Evolutionary conservation across 64 coral and sea anemone genomes (phyloP), one percentile per base, ranked within the genome.

Genomic region (Montipora cactus): DNA sequence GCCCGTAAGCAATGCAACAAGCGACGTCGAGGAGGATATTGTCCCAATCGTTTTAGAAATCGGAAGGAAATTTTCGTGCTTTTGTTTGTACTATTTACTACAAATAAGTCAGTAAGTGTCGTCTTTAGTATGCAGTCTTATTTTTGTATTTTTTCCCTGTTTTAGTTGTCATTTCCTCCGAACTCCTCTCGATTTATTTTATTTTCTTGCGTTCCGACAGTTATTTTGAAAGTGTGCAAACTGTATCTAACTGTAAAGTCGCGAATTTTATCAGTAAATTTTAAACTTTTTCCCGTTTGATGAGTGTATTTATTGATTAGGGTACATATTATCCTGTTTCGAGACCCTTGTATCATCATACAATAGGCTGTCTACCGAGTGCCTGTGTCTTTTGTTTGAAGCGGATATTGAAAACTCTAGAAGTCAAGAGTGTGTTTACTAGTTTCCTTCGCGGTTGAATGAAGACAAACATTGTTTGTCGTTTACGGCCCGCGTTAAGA

Each of bases 401-500:
- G 59, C 69, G 82, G 82, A 86, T 86, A 86, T 86, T 86, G 46
- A 50, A 86, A 86, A 71, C 15, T 59, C 71, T 64, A 86, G 44
- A 86, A 71, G 8, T 77, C 45, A 90, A 67, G 80, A 90, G 82
- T 95, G 79, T 95, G 69, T 90, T 85, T 70, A 44, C 20, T 85
- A 79, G 45, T 57, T 84, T 8, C 70, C 49, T 67, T 47, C 10
- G 25, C 72, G 59, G 44, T 49, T 13, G 19, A 59, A 15, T 78
- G 16, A 79, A 58, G 87, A 90, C 48, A 95, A 90, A 95, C 88
- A 86, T 85, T 87, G 77, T 9, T n/a, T n/a, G n/a, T n/a, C 22
- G 53, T 70, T 21, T 52, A 93, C 75, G 14, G 3, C 73, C 9
- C 16, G 28, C 87, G 53, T 48, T 21, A 67, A 87, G 21, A 79